Evolutionary conservation across 1,140 invertebrate genomes (phyloP), one percentile per base, ranked within the genome.

Genomic region (Lepidurus packardi): DNA sequence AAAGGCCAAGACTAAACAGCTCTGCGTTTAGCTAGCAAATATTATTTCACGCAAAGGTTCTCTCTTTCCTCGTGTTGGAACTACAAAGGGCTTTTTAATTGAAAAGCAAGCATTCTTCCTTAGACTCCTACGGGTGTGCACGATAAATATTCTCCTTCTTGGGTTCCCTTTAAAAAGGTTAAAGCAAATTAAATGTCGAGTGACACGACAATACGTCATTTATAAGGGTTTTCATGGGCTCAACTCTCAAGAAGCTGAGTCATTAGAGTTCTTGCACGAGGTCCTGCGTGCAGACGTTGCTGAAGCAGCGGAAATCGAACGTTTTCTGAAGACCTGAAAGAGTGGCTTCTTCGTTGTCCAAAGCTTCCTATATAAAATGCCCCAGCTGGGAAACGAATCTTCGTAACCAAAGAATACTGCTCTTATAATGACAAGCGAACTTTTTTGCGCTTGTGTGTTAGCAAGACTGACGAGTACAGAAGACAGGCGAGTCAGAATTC

Each of bases 171-270:
- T 65, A 65, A 65, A 65, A 65, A 65, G 53, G 53, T 21, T 65
- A n/a, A 21, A 65, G 53, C 53, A 65, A 65, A 65, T 65, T 65
- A 65, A 65, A 65, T 65, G 53, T 65, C 53, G 53, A 65, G 53
- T 65, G 53, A 65, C 53, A 65, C 53, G 53, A 65, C 53, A 65
- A 65, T 65, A 65, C 53, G 53, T 65, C 53, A 65, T 65, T 65
- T 65, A 65, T 65, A 65, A 21, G 21, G 53, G 53, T 65, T 65
- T 65, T 65, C 53, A 9, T 65, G 53, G 21, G 53, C 21, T 65
- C 53, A 65, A n/a, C 53, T 65, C 53, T 65, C 53, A 65, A 65
- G 53, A 65, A 65, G 53, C 53, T 65, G 53, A 65, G 53, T 65
- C 53, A 65, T 65, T 65, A 65, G 9, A 65, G 53, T 21, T 65